phyloP scores from a whole-genome alignment of 2,888 invertebrate species.

The Drosophila anomalata region DNA sequence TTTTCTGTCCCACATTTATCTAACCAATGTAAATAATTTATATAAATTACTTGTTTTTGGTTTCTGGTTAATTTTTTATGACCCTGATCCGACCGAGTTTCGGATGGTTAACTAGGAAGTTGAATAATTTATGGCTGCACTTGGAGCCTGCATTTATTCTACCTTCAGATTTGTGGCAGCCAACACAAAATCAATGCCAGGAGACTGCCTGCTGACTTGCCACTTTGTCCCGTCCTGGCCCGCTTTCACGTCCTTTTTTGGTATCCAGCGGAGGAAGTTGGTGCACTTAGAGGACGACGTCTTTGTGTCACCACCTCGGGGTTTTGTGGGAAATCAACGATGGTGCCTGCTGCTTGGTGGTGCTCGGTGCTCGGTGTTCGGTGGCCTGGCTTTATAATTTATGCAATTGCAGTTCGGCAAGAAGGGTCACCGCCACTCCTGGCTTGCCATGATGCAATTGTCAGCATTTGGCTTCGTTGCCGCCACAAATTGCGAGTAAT shows the following conservation, averaged over 20 bases:
- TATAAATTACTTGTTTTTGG: slow-evolving; percentile 1
- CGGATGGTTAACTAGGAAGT: slow-evolving; percentile 11
- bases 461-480: slow-evolving; percentile 44
- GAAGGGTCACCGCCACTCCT: slow-evolving; percentile 21
- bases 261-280: slow-evolving; percentile 11
- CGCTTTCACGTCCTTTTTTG: slow-evolving; percentile 12
- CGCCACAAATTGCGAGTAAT: slow-evolving; percentile 56
- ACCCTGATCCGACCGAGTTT: neutral
- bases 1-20: neutral
- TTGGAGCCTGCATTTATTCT: slow-evolving; percentile 22
- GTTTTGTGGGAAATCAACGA: slow-evolving; percentile 32
- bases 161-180: slow-evolving; percentile 16
- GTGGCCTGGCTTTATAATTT: slow-evolving; percentile 42
- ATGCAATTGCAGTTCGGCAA: slow-evolving; percentile 51
- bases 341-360: neutral
- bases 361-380: neutral
- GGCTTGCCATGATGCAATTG: slow-evolving; percentile 41
- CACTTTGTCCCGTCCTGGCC: neutral
- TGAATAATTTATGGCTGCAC: slow-evolving; percentile 29
- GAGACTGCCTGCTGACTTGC: slow-evolving; percentile 21
- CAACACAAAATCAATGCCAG: slow-evolving; percentile 19
- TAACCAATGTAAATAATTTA: neutral
- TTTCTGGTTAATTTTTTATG: slow-evolving; percentile 6
- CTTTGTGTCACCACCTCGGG: slow-evolving; percentile 22
- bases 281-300: slow-evolving; percentile 20